phyloP scores from a whole-genome alignment of 2,797 vertebrate genomes.

The Brachyalestes nurse region DNA sequence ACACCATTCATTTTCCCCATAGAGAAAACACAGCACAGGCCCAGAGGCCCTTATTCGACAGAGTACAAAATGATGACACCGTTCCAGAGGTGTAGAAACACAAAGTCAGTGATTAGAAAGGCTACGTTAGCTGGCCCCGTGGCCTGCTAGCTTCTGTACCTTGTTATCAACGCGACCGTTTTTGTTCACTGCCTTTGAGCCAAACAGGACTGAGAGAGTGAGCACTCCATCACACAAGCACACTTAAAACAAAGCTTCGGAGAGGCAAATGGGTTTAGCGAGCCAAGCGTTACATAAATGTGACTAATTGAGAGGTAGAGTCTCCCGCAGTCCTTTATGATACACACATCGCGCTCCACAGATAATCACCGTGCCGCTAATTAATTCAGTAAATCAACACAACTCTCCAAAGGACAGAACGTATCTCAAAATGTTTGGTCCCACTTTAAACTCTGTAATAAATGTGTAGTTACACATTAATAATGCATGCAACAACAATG shows the following conservation, averaged over 20 bases:
- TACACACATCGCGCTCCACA: background rate
- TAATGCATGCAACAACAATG: too few relatives aligned
- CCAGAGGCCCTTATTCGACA: too few relatives aligned
- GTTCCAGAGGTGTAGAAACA: too few relatives aligned
- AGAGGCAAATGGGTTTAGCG: conserved; percentile 14
- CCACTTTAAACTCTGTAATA: too few relatives aligned
- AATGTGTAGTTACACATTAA: too few relatives aligned
- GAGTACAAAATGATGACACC: too few relatives aligned
- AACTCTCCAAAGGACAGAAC: background rate
- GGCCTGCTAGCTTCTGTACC: background rate
- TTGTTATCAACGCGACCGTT: too few relatives aligned
- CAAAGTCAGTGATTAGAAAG: too few relatives aligned
- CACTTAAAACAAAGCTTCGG: conserved; percentile 36
- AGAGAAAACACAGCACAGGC: too few relatives aligned
- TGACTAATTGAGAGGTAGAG: conserved; percentile 22
- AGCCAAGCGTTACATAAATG: conserved; percentile 37
- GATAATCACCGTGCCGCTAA: background rate
- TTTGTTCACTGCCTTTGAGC: conserved; percentile 2
- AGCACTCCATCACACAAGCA: conserved; percentile 30
- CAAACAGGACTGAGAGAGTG: conserved; percentile 13
- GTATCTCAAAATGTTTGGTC: background rate
- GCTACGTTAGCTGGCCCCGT: too few relatives aligned
- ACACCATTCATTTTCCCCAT: too few relatives aligned
- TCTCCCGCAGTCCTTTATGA: conserved; percentile 7
- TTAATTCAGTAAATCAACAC: conserved; percentile 9